Conservation (phyloP, 2,888 invertebrate species). For the Cryptosula pallasiana region DNA sequence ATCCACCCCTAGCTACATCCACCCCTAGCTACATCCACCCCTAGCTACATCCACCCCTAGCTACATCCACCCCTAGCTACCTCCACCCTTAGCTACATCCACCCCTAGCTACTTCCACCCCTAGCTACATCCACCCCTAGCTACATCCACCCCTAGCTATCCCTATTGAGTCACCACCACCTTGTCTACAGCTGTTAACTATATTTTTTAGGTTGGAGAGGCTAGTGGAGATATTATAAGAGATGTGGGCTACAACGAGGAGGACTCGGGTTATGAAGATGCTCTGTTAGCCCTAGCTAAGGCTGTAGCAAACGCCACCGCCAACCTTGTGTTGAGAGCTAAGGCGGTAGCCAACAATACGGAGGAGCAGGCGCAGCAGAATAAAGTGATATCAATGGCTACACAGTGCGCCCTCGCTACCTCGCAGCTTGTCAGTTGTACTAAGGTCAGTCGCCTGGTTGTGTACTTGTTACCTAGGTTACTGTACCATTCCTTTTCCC, state of each 20-base stretch:
- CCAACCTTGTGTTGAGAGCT: conserved; percentile 88
- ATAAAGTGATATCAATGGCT: conserved; percentile 86
- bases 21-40: no score
- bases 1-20: no score
- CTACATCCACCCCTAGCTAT: no score
- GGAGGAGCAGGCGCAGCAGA: conserved; percentile 74
- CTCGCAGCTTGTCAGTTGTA: conserved; percentile 93
- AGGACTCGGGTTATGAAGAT: conserved; percentile 61
- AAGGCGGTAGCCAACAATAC: conserved; percentile 87
- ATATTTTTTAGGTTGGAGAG: conserved; percentile 75
- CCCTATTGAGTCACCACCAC: no score
- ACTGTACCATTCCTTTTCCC: no score
- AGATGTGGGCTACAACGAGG: conserved; percentile 61
- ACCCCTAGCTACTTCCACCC: no score
- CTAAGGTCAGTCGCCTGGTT: conserved; percentile 67
- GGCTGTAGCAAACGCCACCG: conserved; percentile 95
- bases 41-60: no score
- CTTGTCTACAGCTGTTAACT: no score
- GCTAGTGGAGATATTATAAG: conserved; percentile 88
- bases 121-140: no score
- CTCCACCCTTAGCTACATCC: no score
- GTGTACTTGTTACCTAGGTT: no score
- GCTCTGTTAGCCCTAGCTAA: conserved; percentile 88
- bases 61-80: no score
- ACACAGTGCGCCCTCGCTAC: conserved; percentile 95